These are phyloP conservation scores for Nothocercus julius DNA, from an alignment of 2,113 vertebrate genomes.

Conservation along the genomic window DNA sequence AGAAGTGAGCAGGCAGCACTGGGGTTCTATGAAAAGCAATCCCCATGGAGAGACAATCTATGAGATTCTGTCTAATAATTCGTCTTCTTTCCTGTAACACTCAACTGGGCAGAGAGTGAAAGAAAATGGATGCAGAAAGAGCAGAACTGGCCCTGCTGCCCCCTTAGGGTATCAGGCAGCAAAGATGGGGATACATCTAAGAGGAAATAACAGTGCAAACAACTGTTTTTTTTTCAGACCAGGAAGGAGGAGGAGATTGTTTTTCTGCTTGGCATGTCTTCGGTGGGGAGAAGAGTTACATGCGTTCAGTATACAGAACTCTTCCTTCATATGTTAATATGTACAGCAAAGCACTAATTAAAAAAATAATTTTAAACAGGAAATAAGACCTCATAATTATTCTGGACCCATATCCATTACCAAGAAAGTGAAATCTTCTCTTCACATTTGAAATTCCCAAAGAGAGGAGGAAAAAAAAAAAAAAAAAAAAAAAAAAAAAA, in stretches of 20 bases:
- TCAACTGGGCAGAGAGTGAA: background rate
- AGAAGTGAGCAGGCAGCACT: background rate
- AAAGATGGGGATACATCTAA: background rate
- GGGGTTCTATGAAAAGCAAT: background rate
- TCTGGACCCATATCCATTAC: background rate
- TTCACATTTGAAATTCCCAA: background rate
- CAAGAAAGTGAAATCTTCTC: constrained; percentile 11
- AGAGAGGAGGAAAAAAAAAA: background rate
- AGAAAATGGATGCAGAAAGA: background rate
- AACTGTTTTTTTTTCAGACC: background rate
- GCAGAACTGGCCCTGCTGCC: background rate
- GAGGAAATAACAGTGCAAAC: background rate
- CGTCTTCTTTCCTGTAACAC: background rate
- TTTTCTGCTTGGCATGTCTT: background rate
- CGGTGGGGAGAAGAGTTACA: background rate
- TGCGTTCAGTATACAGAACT: background rate
- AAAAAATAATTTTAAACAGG: background rate
- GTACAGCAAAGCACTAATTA: background rate
- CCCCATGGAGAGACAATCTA: background rate
- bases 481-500: background rate
- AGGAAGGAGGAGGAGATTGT: fast-evolving
- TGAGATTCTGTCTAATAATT: background rate
- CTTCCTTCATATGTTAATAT: background rate
- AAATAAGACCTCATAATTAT: constrained; percentile 9
- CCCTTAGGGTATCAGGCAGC: background rate